phyloP scores from a whole-genome alignment of 2,888 invertebrate genomes.

The Tanaodytes sp. region DNA sequence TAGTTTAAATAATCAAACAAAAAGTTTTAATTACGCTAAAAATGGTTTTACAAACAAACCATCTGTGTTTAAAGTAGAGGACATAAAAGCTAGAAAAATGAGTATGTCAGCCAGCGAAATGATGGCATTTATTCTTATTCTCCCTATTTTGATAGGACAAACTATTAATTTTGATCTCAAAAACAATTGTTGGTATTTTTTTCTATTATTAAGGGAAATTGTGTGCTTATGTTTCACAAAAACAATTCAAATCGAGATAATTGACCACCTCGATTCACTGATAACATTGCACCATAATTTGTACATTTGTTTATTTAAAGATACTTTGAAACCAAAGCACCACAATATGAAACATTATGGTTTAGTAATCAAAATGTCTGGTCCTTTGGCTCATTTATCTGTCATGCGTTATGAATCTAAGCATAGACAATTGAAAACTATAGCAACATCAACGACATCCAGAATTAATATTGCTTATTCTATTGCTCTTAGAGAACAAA shows the following conservation, averaged over 20 bases:
- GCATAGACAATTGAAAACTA: no score
- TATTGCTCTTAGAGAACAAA: no score
- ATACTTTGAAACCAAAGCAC: not conserved
- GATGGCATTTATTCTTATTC: constrained; percentile 16
- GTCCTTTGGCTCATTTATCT: no score
- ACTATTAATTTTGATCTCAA: not conserved
- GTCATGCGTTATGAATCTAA: no score
- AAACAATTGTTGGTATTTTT: not conserved
- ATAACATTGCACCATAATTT: not conserved
- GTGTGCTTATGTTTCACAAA: constrained; percentile 11
- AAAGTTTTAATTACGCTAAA: constrained; percentile 28
- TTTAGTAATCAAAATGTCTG: no score
- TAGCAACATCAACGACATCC: no score
- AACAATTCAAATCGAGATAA: constrained; percentile 9
- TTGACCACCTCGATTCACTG: not conserved
- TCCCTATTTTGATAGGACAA: constrained; percentile 15
- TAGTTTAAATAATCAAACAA: no score
- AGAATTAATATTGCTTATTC: no score
- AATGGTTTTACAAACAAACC: constrained; percentile 25
- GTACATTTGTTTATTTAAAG: not conserved
- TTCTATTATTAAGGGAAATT: constrained; percentile 5
- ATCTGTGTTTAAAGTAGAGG: not conserved
- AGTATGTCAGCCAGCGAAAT: constrained; percentile 28
- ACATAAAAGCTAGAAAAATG: constrained; percentile 5
- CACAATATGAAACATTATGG: not conserved